phyloP scores from a whole-genome alignment of 2,797 vertebrate species.

The Sebastes trivittatus region DNA sequence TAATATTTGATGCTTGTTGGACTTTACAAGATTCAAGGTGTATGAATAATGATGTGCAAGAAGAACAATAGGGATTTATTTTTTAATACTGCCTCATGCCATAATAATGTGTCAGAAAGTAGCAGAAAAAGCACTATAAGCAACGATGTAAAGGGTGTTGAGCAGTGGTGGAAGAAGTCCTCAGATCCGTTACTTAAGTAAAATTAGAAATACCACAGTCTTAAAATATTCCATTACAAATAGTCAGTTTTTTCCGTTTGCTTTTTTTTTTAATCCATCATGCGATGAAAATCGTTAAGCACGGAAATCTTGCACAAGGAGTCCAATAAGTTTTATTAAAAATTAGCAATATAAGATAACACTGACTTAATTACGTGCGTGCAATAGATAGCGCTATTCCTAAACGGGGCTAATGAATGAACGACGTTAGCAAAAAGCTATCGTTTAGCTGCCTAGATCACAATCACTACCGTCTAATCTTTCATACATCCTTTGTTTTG shows the following conservation, averaged over 20 bases:
- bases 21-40: background rate
- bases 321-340: accelerated
- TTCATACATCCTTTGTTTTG: no score
- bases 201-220: background rate
- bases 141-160: background rate
- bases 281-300: accelerated
- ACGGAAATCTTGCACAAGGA: no score
- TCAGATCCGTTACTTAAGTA: background rate
- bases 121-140: background rate
- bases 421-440: no score
- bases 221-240: background rate
- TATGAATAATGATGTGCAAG: background rate
- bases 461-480: no score
- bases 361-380: no score
- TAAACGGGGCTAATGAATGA: no score
- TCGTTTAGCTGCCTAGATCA: no score
- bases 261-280: no score
- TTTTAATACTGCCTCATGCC: background rate
- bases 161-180: background rate
- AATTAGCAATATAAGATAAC: no score
- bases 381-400: no score
- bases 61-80: background rate
- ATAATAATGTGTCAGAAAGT: background rate
- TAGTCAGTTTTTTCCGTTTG: no score
- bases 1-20: conserved; percentile 14